phyloP scores from a whole-genome alignment of 2,888 invertebrate genomes.

The Iphiclides podalirius region DNA sequence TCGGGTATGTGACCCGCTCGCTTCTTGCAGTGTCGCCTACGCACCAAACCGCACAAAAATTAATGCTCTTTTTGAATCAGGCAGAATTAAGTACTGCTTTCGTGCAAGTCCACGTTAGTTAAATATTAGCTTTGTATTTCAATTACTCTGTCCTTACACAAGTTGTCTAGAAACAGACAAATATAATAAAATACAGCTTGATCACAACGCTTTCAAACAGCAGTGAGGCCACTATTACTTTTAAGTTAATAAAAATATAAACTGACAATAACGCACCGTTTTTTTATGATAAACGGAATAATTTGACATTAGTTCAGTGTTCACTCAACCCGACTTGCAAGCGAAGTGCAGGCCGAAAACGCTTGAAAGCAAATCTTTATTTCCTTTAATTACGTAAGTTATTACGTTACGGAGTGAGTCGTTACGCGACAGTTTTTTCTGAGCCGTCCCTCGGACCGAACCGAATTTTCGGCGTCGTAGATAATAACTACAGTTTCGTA shows the following conservation, averaged over 20 bases:
- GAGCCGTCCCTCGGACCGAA: not conserved
- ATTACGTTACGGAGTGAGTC: slow-evolving; percentile 7
- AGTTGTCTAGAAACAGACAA: too few species aligned
- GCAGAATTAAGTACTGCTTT: too few species aligned
- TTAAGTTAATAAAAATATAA: not conserved
- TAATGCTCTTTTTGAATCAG: too few species aligned
- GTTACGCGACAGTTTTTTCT: slow-evolving; percentile 4
- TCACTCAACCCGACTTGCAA: not conserved
- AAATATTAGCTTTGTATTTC: too few species aligned
- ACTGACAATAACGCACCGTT: not conserved
- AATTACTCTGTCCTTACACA: too few species aligned
- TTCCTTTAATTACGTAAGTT: slow-evolving; percentile 11
- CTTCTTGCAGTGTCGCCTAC: slow-evolving; percentile 76
- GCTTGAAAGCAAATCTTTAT: slow-evolving; percentile 8
- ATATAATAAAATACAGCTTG: too few species aligned
- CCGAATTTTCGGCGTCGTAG: not conserved
- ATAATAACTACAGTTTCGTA: too few species aligned
- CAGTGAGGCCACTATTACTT: too few species aligned
- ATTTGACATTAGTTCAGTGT: not conserved
- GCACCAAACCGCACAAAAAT: slow-evolving; percentile 10
- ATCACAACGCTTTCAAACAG: too few species aligned
- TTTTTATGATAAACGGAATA: not conserved
- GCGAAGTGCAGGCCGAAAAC: not conserved
- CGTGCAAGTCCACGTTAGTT: too few species aligned
- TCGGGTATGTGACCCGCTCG: slow-evolving; percentile 83